Conservation (phyloP, 2,888 invertebrate genomes). For the Plagiodera versicolora region DNA sequence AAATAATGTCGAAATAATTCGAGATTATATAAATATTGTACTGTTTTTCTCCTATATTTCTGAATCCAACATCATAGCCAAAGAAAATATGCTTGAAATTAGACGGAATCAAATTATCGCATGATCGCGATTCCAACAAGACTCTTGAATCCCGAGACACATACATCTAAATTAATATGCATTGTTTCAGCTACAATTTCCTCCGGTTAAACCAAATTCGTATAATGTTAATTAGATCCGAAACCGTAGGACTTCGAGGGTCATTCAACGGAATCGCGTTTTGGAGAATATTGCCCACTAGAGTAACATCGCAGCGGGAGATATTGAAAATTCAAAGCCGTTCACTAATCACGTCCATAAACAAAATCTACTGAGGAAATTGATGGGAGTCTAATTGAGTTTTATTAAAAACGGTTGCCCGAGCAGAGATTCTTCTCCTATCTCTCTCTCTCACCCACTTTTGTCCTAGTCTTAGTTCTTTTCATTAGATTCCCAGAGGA, state of each 20-base stretch:
- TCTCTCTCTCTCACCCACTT: not conserved
- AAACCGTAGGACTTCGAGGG: conserved; percentile 13
- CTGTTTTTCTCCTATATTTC: too few relatives aligned
- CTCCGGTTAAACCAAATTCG: conserved; percentile 7
- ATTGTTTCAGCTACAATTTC: conserved; percentile 12
- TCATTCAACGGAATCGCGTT: conserved; percentile 22
- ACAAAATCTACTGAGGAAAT: conserved; percentile 37
- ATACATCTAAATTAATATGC: conserved; percentile 7
- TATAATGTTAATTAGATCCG: conserved; percentile 10
- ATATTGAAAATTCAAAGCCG: conserved; percentile 36
- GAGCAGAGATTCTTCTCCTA: not conserved
- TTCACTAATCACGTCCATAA: conserved; percentile 32
- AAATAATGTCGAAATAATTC: too few relatives aligned
- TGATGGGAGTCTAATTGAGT: conserved; percentile 37
- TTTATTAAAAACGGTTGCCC: conserved; percentile 27
- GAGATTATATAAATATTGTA: too few relatives aligned
- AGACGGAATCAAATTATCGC: too few relatives aligned
- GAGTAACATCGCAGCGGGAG: conserved; percentile 24
- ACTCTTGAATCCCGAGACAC: not conserved
- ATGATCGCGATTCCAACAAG: too few relatives aligned
- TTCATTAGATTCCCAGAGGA: not conserved
- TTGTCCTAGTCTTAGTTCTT: not conserved
- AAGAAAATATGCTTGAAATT: too few relatives aligned
- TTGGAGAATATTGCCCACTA: conserved; percentile 29
- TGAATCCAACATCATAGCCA: too few relatives aligned